Evolutionary conservation across 2,797 vertebrate genomes (phyloP), one percentile per base, ranked within the genome.

Genomic region (Pitangus sulphuratus): DNA sequence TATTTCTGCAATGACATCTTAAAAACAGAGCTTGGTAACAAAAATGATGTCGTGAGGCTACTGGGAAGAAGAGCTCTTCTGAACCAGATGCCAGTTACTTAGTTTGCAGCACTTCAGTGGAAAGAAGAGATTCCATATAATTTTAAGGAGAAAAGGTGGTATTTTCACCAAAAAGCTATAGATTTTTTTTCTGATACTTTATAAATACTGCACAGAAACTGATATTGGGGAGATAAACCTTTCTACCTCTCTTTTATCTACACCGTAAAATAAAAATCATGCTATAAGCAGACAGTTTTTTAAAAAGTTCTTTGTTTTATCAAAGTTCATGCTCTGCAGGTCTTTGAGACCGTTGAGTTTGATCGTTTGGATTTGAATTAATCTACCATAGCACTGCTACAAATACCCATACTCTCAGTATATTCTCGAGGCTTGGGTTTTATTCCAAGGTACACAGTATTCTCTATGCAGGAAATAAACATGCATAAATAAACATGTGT

Each of bases 371-470:
- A 21, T 72, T 95, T 84, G 54, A 90, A 87, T 78, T 81, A 79
- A 77, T 90, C 88, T 96, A 56, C 65, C 81, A 79, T 62, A 84
- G 74, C 80, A 42, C 85, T 79, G 50, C 64, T 74, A 69, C 80
- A 93, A 87, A 84, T 87, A 64, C 74, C 48, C 48, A 74, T 87
- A 42, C 57, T 90, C 58, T 79, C 58, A 53, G 48, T 84, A 25
- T 84, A 53, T 90, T 90, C 66, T 92, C 70, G 84, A 82, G 95
- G 44, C 72, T 77, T 85, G 95, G 88, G 40, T 78, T 96, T 96
- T 93, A 78, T 93, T 96, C 93, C 95, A 95, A 96, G 89, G 92
- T 95, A 94, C 94, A 95, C 65, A 64, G 84, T 90, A 93, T 96
- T 94, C 87, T 94, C 71, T 89, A 78, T 89, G 87, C 95, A 95